Percentiles rank a stretch among this genome's conserved stretches.
Conservation (phyloP, 2,113 vertebrate genomes). For the Patagioenas fasciata region DNA sequence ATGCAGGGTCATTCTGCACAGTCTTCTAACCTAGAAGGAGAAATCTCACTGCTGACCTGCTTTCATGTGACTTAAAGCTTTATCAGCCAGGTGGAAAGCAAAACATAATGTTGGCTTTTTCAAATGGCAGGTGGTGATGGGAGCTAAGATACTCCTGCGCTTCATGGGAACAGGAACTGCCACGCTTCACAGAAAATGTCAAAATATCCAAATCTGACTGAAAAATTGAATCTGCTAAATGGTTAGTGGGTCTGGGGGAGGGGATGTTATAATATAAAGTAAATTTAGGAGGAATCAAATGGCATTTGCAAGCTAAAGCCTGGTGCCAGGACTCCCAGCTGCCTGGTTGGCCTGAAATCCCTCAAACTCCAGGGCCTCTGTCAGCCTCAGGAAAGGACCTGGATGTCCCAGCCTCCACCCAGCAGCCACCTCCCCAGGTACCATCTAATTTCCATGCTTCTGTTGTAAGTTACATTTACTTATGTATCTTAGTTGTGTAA, state of each 20-base stretch:
- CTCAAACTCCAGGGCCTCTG: rapidly evolving
- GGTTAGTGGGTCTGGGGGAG: neutral
- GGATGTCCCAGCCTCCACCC: neutral
- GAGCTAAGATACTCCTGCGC: neutral
- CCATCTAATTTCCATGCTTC: neutral
- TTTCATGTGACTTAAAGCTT: neutral
- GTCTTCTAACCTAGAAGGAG: neutral
- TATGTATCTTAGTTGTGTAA: neutral
- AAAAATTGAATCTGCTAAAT: neutral
- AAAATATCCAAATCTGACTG: neutral
- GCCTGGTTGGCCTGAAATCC: neutral
- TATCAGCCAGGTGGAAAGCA: neutral
- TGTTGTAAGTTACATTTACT: neutral
- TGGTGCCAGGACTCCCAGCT: neutral
- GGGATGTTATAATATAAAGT: neutral
- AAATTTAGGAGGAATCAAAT: neutral
- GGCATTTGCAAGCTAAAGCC: neutral
- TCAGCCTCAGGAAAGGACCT: neutral
- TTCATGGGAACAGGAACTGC: neutral
- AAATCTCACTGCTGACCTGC: neutral
- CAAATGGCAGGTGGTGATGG: rapidly evolving
- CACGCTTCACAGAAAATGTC: neutral
- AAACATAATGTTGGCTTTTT: neutral
- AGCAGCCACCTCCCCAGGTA: neutral
- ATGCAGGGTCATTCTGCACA: neutral